Evolutionary conservation across 1,140 invertebrate genomes (phyloP), one percentile per base, ranked within the genome.

Genomic region (Ridgeia piscesae): DNA sequence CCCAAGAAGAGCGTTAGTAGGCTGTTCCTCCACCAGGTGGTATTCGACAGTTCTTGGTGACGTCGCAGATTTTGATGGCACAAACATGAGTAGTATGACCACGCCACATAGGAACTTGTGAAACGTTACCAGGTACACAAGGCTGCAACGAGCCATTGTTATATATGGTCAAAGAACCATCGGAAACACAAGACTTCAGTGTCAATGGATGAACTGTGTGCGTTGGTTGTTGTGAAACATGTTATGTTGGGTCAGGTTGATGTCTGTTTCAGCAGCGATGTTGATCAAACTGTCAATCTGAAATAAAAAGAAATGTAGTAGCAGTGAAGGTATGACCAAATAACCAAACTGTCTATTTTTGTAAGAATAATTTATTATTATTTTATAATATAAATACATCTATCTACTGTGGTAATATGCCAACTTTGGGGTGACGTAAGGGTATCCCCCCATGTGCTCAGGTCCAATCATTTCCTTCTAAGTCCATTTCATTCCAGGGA

Each of bases 11-110:
- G 9, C n/a, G 21, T 88, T 88, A 34, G 58, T 4, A 31, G 91
- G 77, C 77, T 77, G 58, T 34, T 92, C 91, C 33, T 92, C 91
- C 21, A 33, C 77, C 33, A 92, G 50, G 50, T n/a, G n/a, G 35
- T 88, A 92, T 35, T 89, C 77, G 11, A 91, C 48, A 35, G 91
- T 90, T 42, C 89, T 42, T 0, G 89, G 89, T 27, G 27, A 2
- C 58, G 58, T 27, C 27, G 14, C 58, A 4, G 58, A 4, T 2
- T 77, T 77, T 17, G 58, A 21, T 77, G 58, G 27, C 17, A 77
- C 58, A 77, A 77, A 27, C 58, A 77, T 31, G 58, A 77, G 58
- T 21, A 77, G 6, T 17, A 17, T 77, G 58, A 9, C 42, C 42
- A 42, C 4, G 42, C 42, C 14, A 31, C 11, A 31, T 77, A 77